phyloP scores from a whole-genome alignment of 1,140 invertebrate genomes.

The Harpegnathos saltator region DNA sequence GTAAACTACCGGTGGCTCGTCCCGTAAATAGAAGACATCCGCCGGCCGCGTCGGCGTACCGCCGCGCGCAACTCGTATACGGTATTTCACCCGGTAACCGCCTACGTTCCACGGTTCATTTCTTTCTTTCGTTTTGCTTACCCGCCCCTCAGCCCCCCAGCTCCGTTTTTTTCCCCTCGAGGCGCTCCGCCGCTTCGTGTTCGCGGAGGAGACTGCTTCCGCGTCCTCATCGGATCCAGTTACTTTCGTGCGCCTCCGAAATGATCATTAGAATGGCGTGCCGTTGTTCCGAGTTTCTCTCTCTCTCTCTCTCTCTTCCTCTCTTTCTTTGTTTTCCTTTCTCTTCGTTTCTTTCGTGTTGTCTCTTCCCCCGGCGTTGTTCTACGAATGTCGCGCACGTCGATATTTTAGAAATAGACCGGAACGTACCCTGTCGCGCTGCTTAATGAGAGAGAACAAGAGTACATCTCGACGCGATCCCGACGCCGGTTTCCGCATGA shows the following conservation, averaged over 20 bases:
- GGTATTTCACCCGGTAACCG: conserved; percentile 60
- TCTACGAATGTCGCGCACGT: no score
- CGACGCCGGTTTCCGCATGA: not conserved
- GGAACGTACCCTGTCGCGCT: no score
- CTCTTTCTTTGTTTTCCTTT: not conserved
- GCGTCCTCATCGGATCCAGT: conserved; percentile 30
- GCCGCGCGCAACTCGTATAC: conserved; percentile 49
- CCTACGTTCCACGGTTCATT: conserved; percentile 11
- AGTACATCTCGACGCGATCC: not conserved
- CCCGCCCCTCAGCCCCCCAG: not conserved
- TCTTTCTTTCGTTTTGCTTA: not conserved
- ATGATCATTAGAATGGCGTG: not conserved
- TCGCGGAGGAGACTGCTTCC: conserved; percentile 40
- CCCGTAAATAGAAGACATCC: conserved; percentile 60
- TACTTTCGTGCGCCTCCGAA: conserved; percentile 4
- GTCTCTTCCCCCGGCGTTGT: no score
- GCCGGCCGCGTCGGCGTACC: not conserved
- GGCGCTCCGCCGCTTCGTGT: not conserved
- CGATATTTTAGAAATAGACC: not conserved
- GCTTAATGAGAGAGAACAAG: not conserved
- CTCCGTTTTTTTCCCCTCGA: conserved; percentile 27
- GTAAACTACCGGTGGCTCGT: conserved; percentile 40
- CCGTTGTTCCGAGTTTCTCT: not conserved
- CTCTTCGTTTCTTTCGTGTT: no score
- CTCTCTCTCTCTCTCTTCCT: no score